Percentiles rank a stretch among this genome's conserved stretches.
Conservation (phyloP, 2,797 vertebrate species). For the Aplochiton taeniatus region DNA sequence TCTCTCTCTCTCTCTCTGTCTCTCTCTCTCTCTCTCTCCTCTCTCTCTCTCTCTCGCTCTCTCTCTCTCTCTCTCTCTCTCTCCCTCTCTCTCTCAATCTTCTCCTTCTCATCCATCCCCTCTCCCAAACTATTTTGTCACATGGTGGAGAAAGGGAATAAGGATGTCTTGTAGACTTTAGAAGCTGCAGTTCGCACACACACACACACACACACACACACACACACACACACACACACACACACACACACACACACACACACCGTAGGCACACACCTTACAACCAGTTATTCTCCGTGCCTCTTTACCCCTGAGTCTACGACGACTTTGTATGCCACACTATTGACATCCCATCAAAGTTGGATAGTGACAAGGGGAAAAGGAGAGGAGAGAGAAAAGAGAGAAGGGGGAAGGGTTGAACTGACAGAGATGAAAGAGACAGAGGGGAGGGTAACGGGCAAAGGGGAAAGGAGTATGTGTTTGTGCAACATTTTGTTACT, state of each 20-base stretch:
- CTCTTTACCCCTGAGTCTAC: too few species aligned
- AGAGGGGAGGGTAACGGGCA: neutral
- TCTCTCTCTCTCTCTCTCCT: neutral
- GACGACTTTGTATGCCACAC: neutral
- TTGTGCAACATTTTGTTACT: too few species aligned
- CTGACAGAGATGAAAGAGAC: neutral
- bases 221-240: neutral
- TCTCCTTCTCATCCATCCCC: neutral
- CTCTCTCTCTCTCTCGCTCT: too few species aligned
- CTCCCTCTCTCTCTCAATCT: neutral
- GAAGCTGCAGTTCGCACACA: neutral
- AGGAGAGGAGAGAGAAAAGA: neutral
- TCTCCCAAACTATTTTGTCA: too few species aligned
- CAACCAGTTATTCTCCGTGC: too few species aligned
- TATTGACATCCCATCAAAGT: conserved; percentile 35
- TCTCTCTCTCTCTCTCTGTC: neutral
- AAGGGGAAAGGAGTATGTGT: neutral
- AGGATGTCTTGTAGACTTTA: too few species aligned
- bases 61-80: neutral
- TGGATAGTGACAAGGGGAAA: conserved; percentile 26
- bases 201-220: conserved; percentile 2
- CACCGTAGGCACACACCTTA: neutral
- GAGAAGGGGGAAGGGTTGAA: neutral
- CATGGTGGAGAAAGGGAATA: too few species aligned
- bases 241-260: neutral